Conservation (phyloP, 2,113 vertebrate species). For the Narcine bancroftii region DNA sequence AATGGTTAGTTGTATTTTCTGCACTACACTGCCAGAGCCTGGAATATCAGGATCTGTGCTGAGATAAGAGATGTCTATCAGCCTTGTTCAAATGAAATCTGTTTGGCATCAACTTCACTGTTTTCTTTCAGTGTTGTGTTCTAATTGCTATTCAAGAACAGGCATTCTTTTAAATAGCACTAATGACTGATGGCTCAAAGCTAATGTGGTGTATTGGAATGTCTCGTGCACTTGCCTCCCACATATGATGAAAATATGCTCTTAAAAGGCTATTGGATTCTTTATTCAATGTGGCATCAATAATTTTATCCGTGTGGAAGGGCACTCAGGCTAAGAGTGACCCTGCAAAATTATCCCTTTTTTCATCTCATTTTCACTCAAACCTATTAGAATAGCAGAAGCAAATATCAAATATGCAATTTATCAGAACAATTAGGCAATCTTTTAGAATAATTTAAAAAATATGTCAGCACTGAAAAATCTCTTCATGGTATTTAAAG, state of each 20-base stretch:
- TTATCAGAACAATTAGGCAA: background rate
- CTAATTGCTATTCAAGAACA: background rate
- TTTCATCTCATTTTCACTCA: background rate
- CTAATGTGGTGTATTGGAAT: background rate
- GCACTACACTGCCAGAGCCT: background rate
- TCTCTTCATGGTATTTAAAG: background rate
- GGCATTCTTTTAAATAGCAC: background rate
- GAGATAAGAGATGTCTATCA: background rate
- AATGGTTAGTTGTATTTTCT: background rate
- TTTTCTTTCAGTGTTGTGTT: background rate
- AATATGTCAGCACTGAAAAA: background rate
- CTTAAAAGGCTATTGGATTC: background rate
- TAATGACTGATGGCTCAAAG: background rate
- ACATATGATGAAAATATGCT: background rate
- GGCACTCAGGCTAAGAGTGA: background rate
- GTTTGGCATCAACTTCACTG: background rate
- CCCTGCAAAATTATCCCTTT: background rate
- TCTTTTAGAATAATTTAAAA: background rate
- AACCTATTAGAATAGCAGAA: background rate
- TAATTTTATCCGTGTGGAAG: background rate
- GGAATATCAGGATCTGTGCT: background rate
- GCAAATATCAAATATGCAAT: background rate
- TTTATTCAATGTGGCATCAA: background rate
- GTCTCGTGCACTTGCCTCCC: too few relatives aligned
- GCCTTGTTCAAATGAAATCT: background rate